These are phyloP conservation scores for Drosophila rubida DNA, from an alignment of 2,888 invertebrate genomes.

Conservation along the genomic window DNA sequence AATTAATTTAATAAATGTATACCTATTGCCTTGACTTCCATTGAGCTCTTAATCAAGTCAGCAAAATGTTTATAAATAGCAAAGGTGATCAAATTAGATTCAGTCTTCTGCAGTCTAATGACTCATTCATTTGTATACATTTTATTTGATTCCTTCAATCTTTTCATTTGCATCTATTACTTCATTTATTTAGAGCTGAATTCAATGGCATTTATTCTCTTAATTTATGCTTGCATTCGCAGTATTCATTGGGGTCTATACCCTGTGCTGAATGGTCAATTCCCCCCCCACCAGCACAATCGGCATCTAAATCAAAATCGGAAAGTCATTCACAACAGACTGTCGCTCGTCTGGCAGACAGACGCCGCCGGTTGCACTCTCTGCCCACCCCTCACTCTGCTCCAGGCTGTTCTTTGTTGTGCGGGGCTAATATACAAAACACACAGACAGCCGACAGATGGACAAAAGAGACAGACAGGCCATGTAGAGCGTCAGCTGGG, in stretches of 20 bases:
- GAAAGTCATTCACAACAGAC: conserved; percentile 11
- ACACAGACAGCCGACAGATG: conserved; percentile 16
- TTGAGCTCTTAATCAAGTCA: neutral
- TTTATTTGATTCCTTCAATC: too few relatives aligned
- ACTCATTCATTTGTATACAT: neutral
- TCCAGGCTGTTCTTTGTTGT: neutral
- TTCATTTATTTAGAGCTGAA: neutral
- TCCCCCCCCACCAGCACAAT: neutral
- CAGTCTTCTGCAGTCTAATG: neutral
- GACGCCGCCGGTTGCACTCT: conserved; percentile 17
- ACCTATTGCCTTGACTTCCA: too few relatives aligned
- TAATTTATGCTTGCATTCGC: neutral
- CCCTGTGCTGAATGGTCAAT: neutral
- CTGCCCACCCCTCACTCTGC: neutral
- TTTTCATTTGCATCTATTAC: neutral
- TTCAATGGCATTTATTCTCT: neutral
- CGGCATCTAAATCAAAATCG: conserved; percentile 10
- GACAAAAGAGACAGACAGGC: too few relatives aligned
- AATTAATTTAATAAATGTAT: too few relatives aligned
- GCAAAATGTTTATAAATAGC: neutral
- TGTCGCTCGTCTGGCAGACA: conserved; percentile 7
- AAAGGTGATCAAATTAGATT: neutral
- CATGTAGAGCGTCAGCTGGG: too few relatives aligned
- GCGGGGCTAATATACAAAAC: conserved; percentile 22
- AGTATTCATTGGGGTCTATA: neutral